Conservation (phyloP, 1,140 invertebrate genomes). For the Myzus persicae region DNA sequence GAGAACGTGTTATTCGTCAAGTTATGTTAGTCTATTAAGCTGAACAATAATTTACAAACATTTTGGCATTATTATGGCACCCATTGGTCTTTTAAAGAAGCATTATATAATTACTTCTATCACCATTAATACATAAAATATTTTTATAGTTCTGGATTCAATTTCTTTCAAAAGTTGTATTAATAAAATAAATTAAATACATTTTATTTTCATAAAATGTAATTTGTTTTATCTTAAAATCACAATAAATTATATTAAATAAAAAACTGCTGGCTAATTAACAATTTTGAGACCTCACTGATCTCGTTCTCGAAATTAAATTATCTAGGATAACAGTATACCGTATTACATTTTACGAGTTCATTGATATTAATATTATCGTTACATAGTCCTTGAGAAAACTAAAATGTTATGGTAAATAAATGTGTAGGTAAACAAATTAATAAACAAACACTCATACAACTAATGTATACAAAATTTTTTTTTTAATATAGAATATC, state of each 20-base stretch:
- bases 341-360: not conserved
- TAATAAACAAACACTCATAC: not conserved
- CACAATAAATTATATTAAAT: not conserved
- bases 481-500: not conserved
- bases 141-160: not conserved
- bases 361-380: slow-evolving; percentile 20
- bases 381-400: slow-evolving; percentile 14
- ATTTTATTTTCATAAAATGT: not conserved
- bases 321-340: not conserved
- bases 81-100: not conserved
- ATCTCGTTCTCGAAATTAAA: not conserved
- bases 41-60: slow-evolving; percentile 11
- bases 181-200: not conserved
- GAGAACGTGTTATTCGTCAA: slow-evolving; percentile 22
- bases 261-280: not conserved
- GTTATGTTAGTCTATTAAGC: not conserved
- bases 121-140: not conserved
- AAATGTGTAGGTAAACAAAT: not conserved
- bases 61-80: not conserved
- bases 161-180: not conserved
- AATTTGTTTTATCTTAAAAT: not conserved
- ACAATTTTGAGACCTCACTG: not conserved
- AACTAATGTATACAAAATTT: not conserved
- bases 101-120: not conserved
- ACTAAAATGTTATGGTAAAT: not conserved